Conservation (phyloP, 2,113 vertebrate genomes). For the Xiphorhynchus elegans region DNA sequence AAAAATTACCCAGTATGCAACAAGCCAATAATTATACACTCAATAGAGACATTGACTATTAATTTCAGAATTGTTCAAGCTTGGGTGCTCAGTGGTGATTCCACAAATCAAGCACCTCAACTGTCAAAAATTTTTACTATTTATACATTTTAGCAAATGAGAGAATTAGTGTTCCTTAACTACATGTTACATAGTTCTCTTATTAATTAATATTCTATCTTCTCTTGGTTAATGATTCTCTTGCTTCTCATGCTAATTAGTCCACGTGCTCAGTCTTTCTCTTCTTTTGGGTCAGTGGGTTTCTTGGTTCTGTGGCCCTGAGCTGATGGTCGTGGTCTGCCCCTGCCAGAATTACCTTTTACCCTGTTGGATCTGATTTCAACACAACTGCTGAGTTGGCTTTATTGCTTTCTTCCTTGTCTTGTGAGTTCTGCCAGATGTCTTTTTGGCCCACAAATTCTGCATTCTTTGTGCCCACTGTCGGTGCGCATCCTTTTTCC, state of each 20-base stretch:
- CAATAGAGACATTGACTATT: neutral
- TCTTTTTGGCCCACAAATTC: neutral
- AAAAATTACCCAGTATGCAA: neutral
- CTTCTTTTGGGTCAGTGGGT: rapidly evolving
- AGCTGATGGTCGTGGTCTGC: no score
- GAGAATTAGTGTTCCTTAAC: neutral
- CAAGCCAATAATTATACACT: neutral
- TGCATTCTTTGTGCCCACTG: neutral
- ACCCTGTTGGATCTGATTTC: neutral
- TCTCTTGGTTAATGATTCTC: neutral
- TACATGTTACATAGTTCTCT: neutral
- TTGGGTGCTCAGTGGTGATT: no score
- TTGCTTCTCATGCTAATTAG: neutral
- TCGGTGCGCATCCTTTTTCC: neutral
- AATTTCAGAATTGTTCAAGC: neutral
- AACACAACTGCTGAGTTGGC: neutral
- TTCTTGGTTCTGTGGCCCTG: neutral
- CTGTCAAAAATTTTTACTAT: neutral
- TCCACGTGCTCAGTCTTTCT: neutral
- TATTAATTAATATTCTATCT: neutral
- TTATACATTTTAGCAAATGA: neutral
- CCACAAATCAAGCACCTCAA: neutral
- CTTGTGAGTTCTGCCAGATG: neutral
- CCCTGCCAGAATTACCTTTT: neutral
- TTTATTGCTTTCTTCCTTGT: neutral